Percentiles rank a stretch among this genome's conserved stretches.
Evolutionary conservation across 2,888 invertebrate species (phyloP).

Genomic region (Pyrgus malvae): DNA sequence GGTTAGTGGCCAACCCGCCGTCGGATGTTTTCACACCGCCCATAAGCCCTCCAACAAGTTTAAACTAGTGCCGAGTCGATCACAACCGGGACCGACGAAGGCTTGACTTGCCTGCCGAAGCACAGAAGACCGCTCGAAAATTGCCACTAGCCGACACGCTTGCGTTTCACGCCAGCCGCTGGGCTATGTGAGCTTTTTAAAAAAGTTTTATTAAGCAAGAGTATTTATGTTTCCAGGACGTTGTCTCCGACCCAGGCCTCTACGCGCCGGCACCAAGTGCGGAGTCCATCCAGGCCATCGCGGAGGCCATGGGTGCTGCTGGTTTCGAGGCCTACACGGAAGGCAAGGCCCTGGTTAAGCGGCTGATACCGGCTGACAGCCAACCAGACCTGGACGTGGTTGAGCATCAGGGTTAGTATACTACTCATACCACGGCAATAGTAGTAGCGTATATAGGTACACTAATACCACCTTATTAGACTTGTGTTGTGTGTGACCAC

Average conservation of each 20-base stretch:
- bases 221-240: slow-evolving; percentile 47
- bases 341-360: slow-evolving; percentile 67
- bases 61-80: no score
- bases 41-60: no score
- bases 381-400: slow-evolving; percentile 71
- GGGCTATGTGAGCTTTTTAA: not conserved
- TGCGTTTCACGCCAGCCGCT: no score
- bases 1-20: no score
- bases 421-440: no score
- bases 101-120: no score
- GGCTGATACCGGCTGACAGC: slow-evolving; percentile 66
- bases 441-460: no score
- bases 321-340: slow-evolving; percentile 75
- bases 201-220: not conserved
- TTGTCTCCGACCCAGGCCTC: slow-evolving; percentile 42
- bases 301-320: slow-evolving; percentile 78
- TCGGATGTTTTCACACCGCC: no score
- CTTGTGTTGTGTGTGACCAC: no score
- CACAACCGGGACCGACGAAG: no score
- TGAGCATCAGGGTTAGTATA: slow-evolving; percentile 73
- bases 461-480: no score
- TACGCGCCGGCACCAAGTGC: slow-evolving; percentile 63
- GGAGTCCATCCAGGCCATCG: slow-evolving; percentile 70
- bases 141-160: not conserved
- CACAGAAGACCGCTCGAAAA: no score